phyloP scores from a whole-genome alignment of 2,113 vertebrate species.

The Strix aluco region DNA sequence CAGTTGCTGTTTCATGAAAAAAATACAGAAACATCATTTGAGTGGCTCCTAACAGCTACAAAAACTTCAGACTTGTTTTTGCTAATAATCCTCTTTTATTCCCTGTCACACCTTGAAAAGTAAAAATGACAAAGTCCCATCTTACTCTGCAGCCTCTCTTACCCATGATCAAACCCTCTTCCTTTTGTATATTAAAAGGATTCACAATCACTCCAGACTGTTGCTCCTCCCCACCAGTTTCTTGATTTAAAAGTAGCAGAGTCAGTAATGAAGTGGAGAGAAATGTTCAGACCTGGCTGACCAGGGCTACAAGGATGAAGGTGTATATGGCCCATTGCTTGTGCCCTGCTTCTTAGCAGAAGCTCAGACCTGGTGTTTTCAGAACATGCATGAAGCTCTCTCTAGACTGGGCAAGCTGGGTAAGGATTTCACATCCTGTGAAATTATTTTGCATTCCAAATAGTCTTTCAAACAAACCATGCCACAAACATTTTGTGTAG shows the following conservation, averaged over 20 bases:
- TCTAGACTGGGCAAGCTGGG: neutral
- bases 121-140: neutral
- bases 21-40: neutral
- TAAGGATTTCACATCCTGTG: neutral
- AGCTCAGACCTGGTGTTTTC: neutral
- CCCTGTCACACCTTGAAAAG: neutral
- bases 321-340: too few relatives aligned
- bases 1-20: neutral
- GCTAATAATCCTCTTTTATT: neutral
- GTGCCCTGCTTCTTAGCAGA: neutral
- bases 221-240: neutral
- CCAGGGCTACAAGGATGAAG: neutral
- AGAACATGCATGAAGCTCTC: neutral
- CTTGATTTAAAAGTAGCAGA: neutral
- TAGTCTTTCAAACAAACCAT: neutral
- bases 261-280: neutral
- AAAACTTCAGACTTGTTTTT: neutral
- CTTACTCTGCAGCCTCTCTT: neutral
- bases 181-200: neutral
- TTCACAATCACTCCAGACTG: neutral
- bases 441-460: neutral
- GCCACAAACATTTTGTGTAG: neutral
- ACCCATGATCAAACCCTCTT: neutral
- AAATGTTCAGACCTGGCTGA: neutral
- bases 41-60: neutral